phyloP scores from a whole-genome alignment of 2,113 vertebrate genomes.

The Heterochromis multidens region DNA sequence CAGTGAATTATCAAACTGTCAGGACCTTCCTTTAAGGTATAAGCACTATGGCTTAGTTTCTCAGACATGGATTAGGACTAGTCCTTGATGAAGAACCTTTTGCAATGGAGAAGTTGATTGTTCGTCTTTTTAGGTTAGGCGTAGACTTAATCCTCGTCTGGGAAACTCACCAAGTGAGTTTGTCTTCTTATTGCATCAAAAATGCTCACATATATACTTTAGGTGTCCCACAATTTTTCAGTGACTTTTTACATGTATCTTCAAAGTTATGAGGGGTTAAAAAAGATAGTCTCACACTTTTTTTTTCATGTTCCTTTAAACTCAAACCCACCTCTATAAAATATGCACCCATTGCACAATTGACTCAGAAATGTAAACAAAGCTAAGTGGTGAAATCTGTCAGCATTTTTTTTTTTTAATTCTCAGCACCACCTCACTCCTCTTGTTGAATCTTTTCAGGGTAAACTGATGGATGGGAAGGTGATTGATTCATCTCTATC shows the following conservation, averaged over 20 bases:
- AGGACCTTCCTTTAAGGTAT: background rate
- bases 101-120: background rate
- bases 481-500: slow-evolving; percentile 90
- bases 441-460: slow-evolving; percentile 66
- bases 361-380: background rate
- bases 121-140: background rate
- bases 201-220: background rate
- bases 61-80: background rate
- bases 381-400: background rate
- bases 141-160: background rate
- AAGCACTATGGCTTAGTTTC: background rate
- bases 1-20: background rate
- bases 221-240: background rate
- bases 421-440: background rate
- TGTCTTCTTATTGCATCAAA: background rate
- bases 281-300: background rate
- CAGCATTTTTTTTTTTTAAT: background rate
- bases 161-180: background rate
- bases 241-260: background rate
- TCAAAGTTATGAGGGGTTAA: background rate
- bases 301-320: background rate
- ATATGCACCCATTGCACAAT: background rate
- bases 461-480: slow-evolving; percentile 87
- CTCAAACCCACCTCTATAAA: background rate
- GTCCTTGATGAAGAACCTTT: background rate